Conservation (phyloP, 2,888 invertebrate species). For the Cheiracanthium punctorium region DNA sequence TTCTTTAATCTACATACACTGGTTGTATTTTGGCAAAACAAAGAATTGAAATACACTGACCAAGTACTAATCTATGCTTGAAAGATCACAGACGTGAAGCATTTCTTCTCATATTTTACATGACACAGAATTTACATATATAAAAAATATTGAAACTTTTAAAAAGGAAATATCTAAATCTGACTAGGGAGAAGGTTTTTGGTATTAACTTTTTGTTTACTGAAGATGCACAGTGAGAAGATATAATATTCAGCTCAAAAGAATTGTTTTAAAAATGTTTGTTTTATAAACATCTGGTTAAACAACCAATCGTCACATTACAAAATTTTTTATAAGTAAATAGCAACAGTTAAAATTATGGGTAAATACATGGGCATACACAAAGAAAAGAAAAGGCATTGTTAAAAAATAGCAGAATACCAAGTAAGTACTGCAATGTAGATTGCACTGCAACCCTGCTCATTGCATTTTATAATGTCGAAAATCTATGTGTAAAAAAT, state of each 20-base stretch:
- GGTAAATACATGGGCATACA: too few species aligned
- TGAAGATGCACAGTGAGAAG: too few species aligned
- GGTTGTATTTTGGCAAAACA: neutral
- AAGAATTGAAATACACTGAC: neutral
- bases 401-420: too few species aligned
- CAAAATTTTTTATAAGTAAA: too few species aligned
- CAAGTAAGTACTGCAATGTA: too few species aligned
- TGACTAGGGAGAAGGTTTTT: neutral
- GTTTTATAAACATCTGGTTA: neutral
- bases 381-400: too few species aligned
- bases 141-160: constrained; percentile 1
- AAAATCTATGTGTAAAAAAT: too few species aligned
- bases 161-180: neutral
- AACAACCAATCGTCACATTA: neutral
- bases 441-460: too few species aligned
- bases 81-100: neutral
- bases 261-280: neutral
- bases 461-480: too few species aligned
- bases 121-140: neutral
- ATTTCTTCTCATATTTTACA: neutral
- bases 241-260: too few species aligned
- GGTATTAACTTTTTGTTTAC: too few species aligned
- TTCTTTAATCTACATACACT: neutral
- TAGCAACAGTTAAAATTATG: too few species aligned
- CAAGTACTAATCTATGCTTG: neutral